Base-by-base conservation (phyloP, 2,113 vertebrate genomes). In the Corythoichthys intestinalis region DNA sequence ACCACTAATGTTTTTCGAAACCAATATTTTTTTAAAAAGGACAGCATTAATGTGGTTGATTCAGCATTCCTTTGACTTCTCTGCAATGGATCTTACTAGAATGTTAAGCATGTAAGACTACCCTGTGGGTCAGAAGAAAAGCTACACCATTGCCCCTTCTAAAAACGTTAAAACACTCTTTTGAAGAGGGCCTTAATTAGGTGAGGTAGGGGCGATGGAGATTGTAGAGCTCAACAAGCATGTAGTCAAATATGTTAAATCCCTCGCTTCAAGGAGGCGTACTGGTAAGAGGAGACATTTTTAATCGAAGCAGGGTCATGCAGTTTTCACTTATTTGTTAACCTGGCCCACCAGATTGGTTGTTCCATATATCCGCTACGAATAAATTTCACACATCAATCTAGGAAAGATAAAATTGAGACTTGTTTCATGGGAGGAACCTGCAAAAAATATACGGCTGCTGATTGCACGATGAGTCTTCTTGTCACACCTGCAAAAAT, bases 151-250 rank as follows among this genome's bases (percentile, higher is more conserved):
- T 85, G 86, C 67, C 77, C 76, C 67, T 15, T 6, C 69, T 77
- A 73, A 76, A 86, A 85, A 83, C 76, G 85, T 85, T 87, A 86
- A 78, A 61, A 13, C 70, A 77, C 8, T 79, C 83, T 73, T 88
- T 88, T 90, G 86, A 89, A 87, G 87, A 78, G 47, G 56, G 70
- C 77, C 78, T 73, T 90, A 90, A 88, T 90, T 90, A 84, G 84
- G 72, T 82, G 70, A 59, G 77, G 52, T 47, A 57, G 53, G 57
- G 44, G 61, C 37, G 37, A 59, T 72, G 35, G 47, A 38, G 67
- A 15, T 44, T 52, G 71, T 39, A 38, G 57, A 38, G 66, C 62
- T 73, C 53, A 49, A 69, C 17, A 53, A 50, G 66, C 44, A 37
- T 65, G 17, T 56, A 67, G 69, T 57, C 72, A 65, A 52, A 73